These are phyloP conservation scores for Siderastrea siderea DNA, from an alignment of 92 coral and sea anemone species.

Conservation along the genomic window DNA sequence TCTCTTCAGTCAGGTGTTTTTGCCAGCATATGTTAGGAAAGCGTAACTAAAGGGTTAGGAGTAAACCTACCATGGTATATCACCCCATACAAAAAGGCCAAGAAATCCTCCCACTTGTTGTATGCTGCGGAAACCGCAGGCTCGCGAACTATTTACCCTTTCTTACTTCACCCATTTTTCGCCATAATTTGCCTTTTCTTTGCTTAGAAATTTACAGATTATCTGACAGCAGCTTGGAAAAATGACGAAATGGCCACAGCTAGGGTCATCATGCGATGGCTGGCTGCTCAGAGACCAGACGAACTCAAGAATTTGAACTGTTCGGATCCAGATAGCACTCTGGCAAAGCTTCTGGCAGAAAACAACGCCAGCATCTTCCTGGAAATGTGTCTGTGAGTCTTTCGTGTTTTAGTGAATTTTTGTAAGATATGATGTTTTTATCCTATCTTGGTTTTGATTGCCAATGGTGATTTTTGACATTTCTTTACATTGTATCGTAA, in stretches of 20 bases:
- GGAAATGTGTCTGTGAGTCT: slow-evolving; percentile 19
- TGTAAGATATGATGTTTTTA: no score
- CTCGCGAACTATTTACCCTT: no score
- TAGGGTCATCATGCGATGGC: slow-evolving; percentile 23
- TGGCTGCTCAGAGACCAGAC: slow-evolving; percentile 13
- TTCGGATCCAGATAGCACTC: background rate
- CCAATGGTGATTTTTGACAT: no score
- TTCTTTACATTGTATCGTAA: no score
- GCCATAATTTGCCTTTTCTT: background rate
- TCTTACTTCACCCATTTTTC: background rate
- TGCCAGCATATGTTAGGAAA: no score
- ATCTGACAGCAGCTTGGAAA: slow-evolving; percentile 4
- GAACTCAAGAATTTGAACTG: background rate
- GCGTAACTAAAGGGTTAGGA: no score
- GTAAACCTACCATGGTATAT: no score
- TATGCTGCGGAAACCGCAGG: no score
- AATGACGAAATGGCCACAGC: slow-evolving; percentile 19
- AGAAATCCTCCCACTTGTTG: no score
- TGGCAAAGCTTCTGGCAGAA: slow-evolving; percentile 17
- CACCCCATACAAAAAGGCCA: no score
- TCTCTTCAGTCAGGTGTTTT: no score
- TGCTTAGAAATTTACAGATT: background rate
- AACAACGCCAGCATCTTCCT: background rate
- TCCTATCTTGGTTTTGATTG: no score
- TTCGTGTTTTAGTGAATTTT: background rate